phyloP scores from a whole-genome alignment of 1,140 invertebrate species.

The Leptoteleia sp. region DNA sequence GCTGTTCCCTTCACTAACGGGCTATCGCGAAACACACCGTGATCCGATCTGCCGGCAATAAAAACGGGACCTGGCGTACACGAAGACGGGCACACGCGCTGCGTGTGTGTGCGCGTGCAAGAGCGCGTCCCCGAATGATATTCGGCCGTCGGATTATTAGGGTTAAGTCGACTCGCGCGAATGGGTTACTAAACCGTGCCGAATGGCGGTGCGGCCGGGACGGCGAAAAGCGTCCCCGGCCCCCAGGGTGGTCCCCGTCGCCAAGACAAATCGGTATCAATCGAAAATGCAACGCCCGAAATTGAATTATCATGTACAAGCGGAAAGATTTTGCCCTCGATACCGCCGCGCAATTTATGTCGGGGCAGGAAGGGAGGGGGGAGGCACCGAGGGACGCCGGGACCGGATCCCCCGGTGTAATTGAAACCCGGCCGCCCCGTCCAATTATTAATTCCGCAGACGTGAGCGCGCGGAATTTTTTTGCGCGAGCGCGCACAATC shows the following conservation, averaged over 20 bases:
- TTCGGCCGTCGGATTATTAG: slow-evolving; percentile 57
- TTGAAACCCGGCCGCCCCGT: slow-evolving; percentile 52
- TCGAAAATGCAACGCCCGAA: slow-evolving; percentile 21
- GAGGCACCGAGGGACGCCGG: too few relatives aligned
- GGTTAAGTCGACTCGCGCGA: slow-evolving; percentile 46
- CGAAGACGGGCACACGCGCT: too few relatives aligned
- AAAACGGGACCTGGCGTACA: slow-evolving; percentile 52
- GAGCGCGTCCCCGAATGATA: slow-evolving; percentile 52
- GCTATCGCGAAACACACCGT: slow-evolving; percentile 51
- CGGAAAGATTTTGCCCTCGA: slow-evolving; percentile 42
- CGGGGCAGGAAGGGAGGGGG: too few relatives aligned
- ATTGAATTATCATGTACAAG: slow-evolving; percentile 55
- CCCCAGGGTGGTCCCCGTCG: slow-evolving; percentile 46
- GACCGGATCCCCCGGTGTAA: slow-evolving; percentile 31
- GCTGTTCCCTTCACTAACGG: slow-evolving; percentile 52
- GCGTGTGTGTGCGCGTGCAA: slow-evolving; percentile 16
- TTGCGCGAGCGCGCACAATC: slow-evolving; percentile 18
- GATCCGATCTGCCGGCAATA: slow-evolving; percentile 56
- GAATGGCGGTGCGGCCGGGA: slow-evolving; percentile 33
- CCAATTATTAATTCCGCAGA: slow-evolving; percentile 56
- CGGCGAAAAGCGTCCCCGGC: slow-evolving; percentile 25
- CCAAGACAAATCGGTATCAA: slow-evolving; percentile 47
- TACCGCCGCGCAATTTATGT: slow-evolving; percentile 33
- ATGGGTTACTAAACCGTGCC: slow-evolving; percentile 52
- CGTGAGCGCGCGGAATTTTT: slow-evolving; percentile 40